Evolutionary conservation across 2,797 vertebrate species (phyloP).

Genomic region (Dipus sagitta): DNA sequence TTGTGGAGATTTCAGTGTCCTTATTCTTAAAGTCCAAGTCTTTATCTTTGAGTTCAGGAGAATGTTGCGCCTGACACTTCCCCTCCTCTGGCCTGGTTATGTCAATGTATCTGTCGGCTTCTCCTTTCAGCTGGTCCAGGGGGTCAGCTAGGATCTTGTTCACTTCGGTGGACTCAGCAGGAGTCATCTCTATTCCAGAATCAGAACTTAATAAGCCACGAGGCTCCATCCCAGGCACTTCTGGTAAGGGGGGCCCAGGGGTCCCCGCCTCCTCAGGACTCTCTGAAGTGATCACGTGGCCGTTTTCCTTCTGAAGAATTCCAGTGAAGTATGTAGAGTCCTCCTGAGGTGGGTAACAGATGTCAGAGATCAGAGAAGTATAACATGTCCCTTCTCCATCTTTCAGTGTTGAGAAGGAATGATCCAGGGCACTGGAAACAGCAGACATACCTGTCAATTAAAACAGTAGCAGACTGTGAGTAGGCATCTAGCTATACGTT

Average conservation of each 20-base stretch:
- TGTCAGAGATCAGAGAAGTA: slow-evolving; percentile 94
- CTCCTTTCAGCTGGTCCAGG: slow-evolving; percentile 92
- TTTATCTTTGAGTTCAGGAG: slow-evolving; percentile 81
- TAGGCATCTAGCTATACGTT: neutral
- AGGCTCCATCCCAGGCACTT: slow-evolving; percentile 89
- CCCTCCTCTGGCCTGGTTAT: slow-evolving; percentile 93
- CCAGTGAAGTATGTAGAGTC: slow-evolving; percentile 93
- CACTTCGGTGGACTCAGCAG: slow-evolving; percentile 90
- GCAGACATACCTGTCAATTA: slow-evolving; percentile 89
- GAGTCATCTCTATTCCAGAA: slow-evolving; percentile 94
- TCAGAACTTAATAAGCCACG: slow-evolving; percentile 92
- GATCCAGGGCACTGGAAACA: slow-evolving; percentile 85
- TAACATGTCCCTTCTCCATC: slow-evolving; percentile 93
- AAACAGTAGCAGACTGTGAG: slow-evolving; percentile 62
- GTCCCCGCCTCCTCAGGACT: slow-evolving; percentile 85
- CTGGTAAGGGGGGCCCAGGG: slow-evolving; percentile 85
- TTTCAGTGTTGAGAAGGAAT: slow-evolving; percentile 85
- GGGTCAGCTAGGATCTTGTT: slow-evolving; percentile 91
- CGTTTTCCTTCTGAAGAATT: slow-evolving; percentile 89
- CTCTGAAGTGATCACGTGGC: slow-evolving; percentile 79
- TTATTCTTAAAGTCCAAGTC: slow-evolving; percentile 78
- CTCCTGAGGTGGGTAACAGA: slow-evolving; percentile 88
- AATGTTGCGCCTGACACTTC: slow-evolving; percentile 82
- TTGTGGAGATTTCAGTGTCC: slow-evolving; percentile 56
- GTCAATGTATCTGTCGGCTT: slow-evolving; percentile 98